phyloP scores from a whole-genome alignment of 2,888 invertebrate species.

The Scrobipalpa costella region DNA sequence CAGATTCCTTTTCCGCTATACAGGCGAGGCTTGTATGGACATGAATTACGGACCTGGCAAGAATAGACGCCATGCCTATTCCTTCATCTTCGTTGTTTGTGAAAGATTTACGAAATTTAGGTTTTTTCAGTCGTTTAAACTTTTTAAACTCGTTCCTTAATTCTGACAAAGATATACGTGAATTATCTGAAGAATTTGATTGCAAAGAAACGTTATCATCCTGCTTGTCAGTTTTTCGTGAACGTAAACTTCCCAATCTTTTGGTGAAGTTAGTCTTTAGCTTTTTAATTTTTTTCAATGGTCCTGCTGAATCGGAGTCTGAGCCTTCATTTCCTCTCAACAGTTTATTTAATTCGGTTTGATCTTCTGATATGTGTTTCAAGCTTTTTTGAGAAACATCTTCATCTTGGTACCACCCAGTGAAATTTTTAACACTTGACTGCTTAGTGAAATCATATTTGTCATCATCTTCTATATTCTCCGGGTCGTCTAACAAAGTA shows the following conservation, averaged over 20 bases:
- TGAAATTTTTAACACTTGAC: conserved; percentile 59
- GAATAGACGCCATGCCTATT: conserved; percentile 83
- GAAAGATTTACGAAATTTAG: conserved; percentile 59
- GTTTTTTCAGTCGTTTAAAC: conserved; percentile 68
- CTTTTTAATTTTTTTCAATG: conserved; percentile 80
- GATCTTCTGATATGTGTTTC: conserved; percentile 68
- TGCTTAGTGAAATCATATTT: conserved; percentile 57
- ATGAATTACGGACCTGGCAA: conserved; percentile 84
- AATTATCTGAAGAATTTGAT: conserved; percentile 76
- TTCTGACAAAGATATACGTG: conserved; percentile 68
- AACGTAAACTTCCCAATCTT: conserved; percentile 82
- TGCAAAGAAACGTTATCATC: conserved; percentile 78
- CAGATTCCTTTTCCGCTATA: conserved; percentile 80
- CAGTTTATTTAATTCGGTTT: conserved; percentile 66
- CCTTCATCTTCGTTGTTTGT: conserved; percentile 71
- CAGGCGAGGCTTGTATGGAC: conserved; percentile 81
- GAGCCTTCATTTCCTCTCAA: conserved; percentile 79
- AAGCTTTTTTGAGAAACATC: conserved; percentile 62
- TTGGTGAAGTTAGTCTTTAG: conserved; percentile 82
- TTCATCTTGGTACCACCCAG: conserved; percentile 68
- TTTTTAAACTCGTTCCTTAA: conserved; percentile 70
- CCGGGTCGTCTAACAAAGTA: conserved; percentile 62
- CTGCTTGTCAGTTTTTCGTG: conserved; percentile 76
- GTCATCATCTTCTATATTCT: conserved; percentile 66
- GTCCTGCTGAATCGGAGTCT: conserved; percentile 72